phyloP scores from a whole-genome alignment of 2,888 invertebrate genomes.

The Andrena dorsata region DNA sequence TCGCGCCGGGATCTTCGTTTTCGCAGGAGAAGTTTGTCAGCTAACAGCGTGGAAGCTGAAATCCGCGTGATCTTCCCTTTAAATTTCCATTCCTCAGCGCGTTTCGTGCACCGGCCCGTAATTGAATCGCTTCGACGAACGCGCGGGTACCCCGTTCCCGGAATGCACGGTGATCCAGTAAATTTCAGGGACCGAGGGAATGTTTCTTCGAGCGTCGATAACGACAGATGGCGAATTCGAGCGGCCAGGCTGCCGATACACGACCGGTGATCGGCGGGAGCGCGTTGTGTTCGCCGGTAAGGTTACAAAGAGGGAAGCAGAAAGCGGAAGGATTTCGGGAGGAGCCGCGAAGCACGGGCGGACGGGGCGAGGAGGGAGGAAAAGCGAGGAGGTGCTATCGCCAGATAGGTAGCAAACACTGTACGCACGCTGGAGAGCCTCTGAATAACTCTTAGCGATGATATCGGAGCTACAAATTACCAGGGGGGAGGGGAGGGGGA shows the following conservation, averaged over 20 bases:
- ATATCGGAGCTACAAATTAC: conserved; percentile 79
- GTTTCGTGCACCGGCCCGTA: too few relatives aligned
- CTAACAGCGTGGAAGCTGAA: neutral
- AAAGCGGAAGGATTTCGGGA: conserved; percentile 51
- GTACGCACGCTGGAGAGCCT: conserved; percentile 69
- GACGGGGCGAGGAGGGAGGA: conserved; percentile 10
- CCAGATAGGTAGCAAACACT: conserved; percentile 72
- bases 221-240: conserved; percentile 9
- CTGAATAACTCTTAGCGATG: conserved; percentile 77
- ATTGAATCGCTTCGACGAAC: conserved; percentile 3
- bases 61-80: neutral
- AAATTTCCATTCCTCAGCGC: neutral
- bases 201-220: conserved; percentile 19
- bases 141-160: neutral
- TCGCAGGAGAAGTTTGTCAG: conserved; percentile 5
- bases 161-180: conserved; percentile 1
- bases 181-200: conserved; percentile 5
- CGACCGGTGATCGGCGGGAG: neutral
- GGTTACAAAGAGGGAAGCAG: conserved; percentile 43
- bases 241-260: neutral
- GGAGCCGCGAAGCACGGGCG: conserved; percentile 45
- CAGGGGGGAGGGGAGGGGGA: conserved; percentile 61
- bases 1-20: conserved; percentile 32
- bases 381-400: conserved; percentile 69
- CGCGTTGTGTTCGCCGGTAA: conserved; percentile 25